A percentile compares a stretch with the other conserved stretches of the same genome.
These are phyloP conservation scores for Turritopsis rubra DNA, from an alignment of 30 jellyfish, hydroid and myxozoan genomes.

Conservation along the genomic window DNA sequence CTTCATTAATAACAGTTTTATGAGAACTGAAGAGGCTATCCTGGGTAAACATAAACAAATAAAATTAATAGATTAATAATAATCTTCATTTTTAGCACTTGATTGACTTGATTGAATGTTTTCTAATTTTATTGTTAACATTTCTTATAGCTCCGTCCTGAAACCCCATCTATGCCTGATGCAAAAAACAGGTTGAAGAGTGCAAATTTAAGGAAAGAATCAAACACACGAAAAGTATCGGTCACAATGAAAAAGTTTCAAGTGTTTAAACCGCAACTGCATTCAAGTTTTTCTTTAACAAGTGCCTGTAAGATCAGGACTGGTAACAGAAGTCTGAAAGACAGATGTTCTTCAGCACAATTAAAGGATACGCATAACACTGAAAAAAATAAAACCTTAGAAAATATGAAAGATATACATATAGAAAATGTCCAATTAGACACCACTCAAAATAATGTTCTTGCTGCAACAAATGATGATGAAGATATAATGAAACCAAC, in stretches of 20 bases:
- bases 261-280: background rate
- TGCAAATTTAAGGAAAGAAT: background rate
- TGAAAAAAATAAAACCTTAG: background rate
- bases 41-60: too few relatives aligned
- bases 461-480: background rate
- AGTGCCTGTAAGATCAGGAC: background rate
- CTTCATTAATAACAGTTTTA: too few relatives aligned
- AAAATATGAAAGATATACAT: background rate
- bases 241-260: background rate
- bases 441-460: background rate
- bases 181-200: background rate
- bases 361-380: background rate
- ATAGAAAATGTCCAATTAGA: background rate
- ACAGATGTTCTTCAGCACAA: too few relatives aligned
- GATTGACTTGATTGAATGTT: background rate
- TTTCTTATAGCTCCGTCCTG: background rate
- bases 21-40: too few relatives aligned
- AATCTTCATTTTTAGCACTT: too few relatives aligned
- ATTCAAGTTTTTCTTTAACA: background rate
- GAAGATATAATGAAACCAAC: background rate
- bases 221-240: background rate
- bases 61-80: too few relatives aligned
- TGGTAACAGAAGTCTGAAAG: background rate
- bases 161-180: background rate
- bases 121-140: too few relatives aligned